These are phyloP conservation scores for Pachypsylla venusta DNA, from an alignment of 1,140 invertebrate species.

Conservation along the genomic window DNA sequence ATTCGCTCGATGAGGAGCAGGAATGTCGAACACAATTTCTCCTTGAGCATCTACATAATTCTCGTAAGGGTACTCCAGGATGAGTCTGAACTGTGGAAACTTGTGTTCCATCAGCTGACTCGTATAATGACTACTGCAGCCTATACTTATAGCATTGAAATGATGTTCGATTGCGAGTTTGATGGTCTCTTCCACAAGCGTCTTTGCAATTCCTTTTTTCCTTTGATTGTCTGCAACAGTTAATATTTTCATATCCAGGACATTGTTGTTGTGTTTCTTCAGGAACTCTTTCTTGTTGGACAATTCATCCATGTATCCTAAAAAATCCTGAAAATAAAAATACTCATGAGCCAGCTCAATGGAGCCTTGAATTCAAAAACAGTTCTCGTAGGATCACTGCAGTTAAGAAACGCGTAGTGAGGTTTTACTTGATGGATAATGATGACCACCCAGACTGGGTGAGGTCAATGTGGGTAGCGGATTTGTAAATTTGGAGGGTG, in stretches of 20 bases:
- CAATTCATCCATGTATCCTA: not conserved
- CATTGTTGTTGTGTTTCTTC: not conserved
- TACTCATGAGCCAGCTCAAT: not conserved
- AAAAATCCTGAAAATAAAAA: not conserved
- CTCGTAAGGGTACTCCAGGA: not conserved
- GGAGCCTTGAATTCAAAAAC: too few relatives aligned
- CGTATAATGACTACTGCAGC: not conserved
- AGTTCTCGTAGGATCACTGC: too few relatives aligned
- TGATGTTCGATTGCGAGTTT: not conserved
- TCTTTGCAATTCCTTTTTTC: not conserved
- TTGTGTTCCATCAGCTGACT: not conserved
- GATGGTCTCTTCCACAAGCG: not conserved
- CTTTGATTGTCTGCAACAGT: not conserved
- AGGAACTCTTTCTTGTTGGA: not conserved
- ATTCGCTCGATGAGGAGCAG: not conserved
- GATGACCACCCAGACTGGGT: too few relatives aligned
- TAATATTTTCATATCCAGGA: not conserved
- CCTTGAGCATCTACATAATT: not conserved
- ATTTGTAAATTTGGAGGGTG: too few relatives aligned
- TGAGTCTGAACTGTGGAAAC: conserved; percentile 1
- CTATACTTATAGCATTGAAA: not conserved
- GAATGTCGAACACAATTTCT: not conserved
- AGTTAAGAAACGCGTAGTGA: too few relatives aligned
- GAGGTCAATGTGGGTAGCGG: too few relatives aligned
- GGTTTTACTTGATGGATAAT: too few relatives aligned